Evolutionary conservation across 2,888 invertebrate genomes (phyloP).

Genomic region (Myopa tessellatipennis): DNA sequence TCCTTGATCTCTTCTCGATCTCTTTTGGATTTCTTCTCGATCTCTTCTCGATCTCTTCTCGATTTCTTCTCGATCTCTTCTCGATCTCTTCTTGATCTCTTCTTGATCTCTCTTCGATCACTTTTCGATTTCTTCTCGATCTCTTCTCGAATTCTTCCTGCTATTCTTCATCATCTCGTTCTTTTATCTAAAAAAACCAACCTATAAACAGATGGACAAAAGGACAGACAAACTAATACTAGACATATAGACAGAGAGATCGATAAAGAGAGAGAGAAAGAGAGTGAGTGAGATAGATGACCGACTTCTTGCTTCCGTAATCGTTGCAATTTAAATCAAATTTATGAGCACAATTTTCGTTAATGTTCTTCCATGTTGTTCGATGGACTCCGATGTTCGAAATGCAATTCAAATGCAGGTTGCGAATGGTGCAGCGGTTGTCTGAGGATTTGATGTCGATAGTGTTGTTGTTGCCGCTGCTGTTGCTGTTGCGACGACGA

Average conservation of each 20-base stretch:
- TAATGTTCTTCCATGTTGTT: constrained; percentile 68
- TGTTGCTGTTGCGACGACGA: background rate
- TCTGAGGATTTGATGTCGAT: background rate
- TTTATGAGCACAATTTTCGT: constrained; percentile 68
- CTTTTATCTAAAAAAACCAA: background rate
- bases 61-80: too few relatives aligned
- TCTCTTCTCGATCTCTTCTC: too few relatives aligned
- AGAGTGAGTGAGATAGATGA: background rate
- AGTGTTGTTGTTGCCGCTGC: background rate
- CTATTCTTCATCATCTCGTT: too few relatives aligned
- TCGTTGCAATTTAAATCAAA: constrained; percentile 49
- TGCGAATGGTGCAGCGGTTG: background rate
- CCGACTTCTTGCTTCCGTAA: constrained; percentile 22
- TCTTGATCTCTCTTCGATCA: too few relatives aligned
- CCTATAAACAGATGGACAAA: background rate
- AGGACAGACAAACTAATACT: background rate
- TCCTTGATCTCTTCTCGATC: too few relatives aligned
- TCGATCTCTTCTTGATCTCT: too few relatives aligned
- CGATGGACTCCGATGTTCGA: constrained; percentile 58
- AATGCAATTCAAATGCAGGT: constrained; percentile 56
- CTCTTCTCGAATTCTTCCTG: too few relatives aligned
- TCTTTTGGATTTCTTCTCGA: too few relatives aligned
- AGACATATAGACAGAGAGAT: background rate
- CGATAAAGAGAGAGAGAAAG: background rate
- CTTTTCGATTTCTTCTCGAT: too few relatives aligned